A percentile compares a stretch with the other conserved stretches of the same genome.
Conservation (phyloP, 2,113 vertebrate genomes). For the Eptatretus burgeri region DNA sequence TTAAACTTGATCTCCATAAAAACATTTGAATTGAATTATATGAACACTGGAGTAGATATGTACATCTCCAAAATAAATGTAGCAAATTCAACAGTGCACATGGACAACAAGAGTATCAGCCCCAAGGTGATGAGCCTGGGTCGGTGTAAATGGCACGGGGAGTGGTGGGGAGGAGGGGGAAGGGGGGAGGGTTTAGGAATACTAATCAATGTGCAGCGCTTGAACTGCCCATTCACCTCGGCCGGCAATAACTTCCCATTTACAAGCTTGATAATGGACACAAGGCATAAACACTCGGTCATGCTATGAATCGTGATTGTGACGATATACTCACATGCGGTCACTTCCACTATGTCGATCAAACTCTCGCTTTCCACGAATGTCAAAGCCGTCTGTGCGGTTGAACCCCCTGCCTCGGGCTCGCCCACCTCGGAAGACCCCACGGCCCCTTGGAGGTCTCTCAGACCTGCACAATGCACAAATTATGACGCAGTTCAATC, state of each 20-base stretch:
- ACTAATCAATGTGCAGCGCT: constrained; percentile 9
- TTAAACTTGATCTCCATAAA: no score
- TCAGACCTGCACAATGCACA: constrained; percentile 10
- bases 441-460: constrained; percentile 52
- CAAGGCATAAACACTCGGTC: neutral
- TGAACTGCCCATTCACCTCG: no score
- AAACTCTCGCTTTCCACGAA: constrained; percentile 83
- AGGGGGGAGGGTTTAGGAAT: constrained; percentile 14
- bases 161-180: constrained; percentile 7
- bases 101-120: constrained; percentile 10
- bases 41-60: neutral
- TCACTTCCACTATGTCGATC: constrained; percentile 93
- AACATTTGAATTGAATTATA: no score
- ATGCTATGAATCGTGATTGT: no score
- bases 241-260: no score
- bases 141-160: neutral
- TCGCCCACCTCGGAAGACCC: constrained; percentile 34
- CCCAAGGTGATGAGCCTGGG: constrained; percentile 8
- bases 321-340: constrained; percentile 46
- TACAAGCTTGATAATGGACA: neutral
- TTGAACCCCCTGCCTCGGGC: constrained; percentile 67
- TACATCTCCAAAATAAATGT: constrained; percentile 11
- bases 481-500: rapidly evolving
- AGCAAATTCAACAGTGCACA: neutral
- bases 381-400: constrained; percentile 70